Evolutionary conservation across 2,797 vertebrate species (phyloP), one percentile per base, ranked within the genome.

Genomic region (Sebastes minor): DNA sequence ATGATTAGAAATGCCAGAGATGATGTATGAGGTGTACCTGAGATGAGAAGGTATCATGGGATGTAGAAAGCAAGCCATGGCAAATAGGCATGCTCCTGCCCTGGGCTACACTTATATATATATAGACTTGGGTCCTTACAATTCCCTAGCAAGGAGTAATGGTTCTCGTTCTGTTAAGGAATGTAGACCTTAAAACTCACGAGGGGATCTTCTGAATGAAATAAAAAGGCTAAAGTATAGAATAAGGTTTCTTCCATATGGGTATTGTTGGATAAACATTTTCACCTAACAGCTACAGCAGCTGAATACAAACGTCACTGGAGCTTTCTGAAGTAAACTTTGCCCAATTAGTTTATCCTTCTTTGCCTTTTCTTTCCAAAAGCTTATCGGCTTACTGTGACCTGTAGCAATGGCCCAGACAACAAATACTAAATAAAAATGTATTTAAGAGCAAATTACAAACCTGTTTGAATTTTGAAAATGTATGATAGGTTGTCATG

Each of bases 1-100:
- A 87, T 79, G 71, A 90, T 83, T 82, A 83, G 82, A 91, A 80
- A 86, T 86, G 79, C 70, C 90, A 88, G 60, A 68, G 67, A 88
- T 87, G 88, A 90, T 90, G 64, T 74, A 91, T 85, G 81, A 85
- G 79, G 67, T 64, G 76, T 61, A 86, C 80, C 65, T 71, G 77
- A 81, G 78, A 87, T 63, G 46, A 74, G 63, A 66, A 38, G 62
- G 73, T 78, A 80, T 68, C 80, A 75, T 73, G 64, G 66, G 84
- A 89, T 78, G 71, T 49, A 87, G 56, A 86, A 81, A 76, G 69
- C 73, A 86, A 75, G 55, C 38, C 13, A 13, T 38, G 20, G 64
- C 55, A 71, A 76, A 76, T 59, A 68, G 63, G 49, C 61, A 64
- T 32, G 66, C 52, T 76, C 62, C 69, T 79, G 86, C 84, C 82